Base-by-base conservation (phyloP, 2,113 vertebrate species). In the Dicerorhinus sumatrensis region DNA sequence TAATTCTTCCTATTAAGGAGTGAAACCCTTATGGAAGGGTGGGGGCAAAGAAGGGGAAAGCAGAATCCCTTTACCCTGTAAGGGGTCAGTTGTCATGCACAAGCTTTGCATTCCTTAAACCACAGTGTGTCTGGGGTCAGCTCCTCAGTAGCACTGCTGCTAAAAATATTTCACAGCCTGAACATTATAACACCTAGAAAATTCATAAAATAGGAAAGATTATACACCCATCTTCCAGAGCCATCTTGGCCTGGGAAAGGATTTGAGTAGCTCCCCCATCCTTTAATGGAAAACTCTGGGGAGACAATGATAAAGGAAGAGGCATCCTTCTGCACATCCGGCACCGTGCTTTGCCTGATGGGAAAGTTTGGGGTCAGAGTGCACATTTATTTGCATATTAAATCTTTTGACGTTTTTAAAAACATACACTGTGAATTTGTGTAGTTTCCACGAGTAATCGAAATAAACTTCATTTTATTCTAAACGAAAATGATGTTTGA, bases 221-320 rank as follows among this genome's bases (percentile, higher is more conserved):
- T 82, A 73, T 70, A 75, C 2, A 29, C 8, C 21, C 46, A 31
- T 36, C 54, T 93, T 89, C 18, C 80, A 86, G 42, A 96, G n/a
- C 33, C 67, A 82, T 72, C 25, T 23, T 86, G 12, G 12, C 36
- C 18, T 79, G 39, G 54, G 5, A 56, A 84, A 97, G 54, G 69
- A 79, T 67, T 82, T 89, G 17, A 56, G 17, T 48, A 82, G 62
- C 56, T 91, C 12, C 10, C 21, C 21, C 3, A 6, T 14, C 51
- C 13, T 39, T 51, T 76, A 83, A 46, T 3, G 63, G 62, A 87
- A 94, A 96, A 91, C 77, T 89, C 96, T 89, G 89, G 75, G 48
- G 72, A 96, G 46, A 88, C 27, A 82, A 80, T 73, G 79, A 85
- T 23, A 76, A 2, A 48, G n/a, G 21, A 87, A 7, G 23, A 91